Base-by-base conservation (phyloP, 1,140 invertebrate genomes). In the Artemia franciscana region DNA sequence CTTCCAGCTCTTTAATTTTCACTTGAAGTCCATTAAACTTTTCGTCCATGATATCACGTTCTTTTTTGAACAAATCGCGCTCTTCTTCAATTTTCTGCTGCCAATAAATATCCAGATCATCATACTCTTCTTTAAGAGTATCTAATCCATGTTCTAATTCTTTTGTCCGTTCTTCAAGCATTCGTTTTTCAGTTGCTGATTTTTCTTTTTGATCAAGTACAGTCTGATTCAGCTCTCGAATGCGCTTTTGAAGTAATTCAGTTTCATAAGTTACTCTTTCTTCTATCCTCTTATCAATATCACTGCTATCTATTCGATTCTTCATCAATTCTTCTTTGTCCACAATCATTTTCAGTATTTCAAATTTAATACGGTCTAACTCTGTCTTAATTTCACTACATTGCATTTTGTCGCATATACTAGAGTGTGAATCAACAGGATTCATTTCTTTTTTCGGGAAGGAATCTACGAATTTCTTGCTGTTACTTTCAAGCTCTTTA, bases 71-170 rank as follows among this genome's bases (percentile, higher is more conserved):
- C 56, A 83, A 71, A 64, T 80, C 78, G 30, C 86, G 75, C 70
- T 89, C 87, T 63, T 87, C 86, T 57, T 84, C 79, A 26, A 90
- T 71, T 73, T 88, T 88, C 5, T 63, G 59, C 25, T 80, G 75
- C 86, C 86, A 90, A 72, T 89, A 89, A 69, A 89, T 85, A 71
- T 90, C 87, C 68, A 84, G 86, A 64, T 82, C 80, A 66, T 88
- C 86, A 68, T 85, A 88, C 66, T 88, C 86, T 18, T 77, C 73
- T 67, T 78, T 79, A 68, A 89, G 71, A 66, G 83, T 73, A 70
- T 88, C 84, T 25, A 88, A 69, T 68, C 82, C 84, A 23, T 73
- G 73, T 70, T 88, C 84, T 15, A 87, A 72, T 26, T 85, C 82
- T 24, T 75, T 75, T 67, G 79, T 81, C 64, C 79, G 78, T 39